Conservation (phyloP, 2,113 vertebrate genomes). For the Passer domesticus region DNA sequence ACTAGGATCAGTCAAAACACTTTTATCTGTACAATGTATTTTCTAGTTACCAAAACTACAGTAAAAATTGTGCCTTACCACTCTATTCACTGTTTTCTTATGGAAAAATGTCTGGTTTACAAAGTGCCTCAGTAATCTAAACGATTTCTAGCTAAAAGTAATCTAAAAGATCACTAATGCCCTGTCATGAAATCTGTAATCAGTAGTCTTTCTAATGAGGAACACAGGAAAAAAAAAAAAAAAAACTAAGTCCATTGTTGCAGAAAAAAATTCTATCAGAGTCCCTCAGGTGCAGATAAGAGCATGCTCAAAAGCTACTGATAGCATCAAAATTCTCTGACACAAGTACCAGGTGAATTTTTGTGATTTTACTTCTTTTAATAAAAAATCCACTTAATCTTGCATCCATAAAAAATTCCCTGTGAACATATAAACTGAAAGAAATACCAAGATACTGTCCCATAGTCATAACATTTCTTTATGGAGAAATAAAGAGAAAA, state of each 20-base stretch:
- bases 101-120: not conserved
- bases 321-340: not conserved
- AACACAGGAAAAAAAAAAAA: not conserved
- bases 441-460: not conserved
- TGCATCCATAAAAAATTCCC: not conserved
- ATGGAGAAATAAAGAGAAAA: not conserved
- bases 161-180: not conserved
- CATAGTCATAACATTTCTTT: not conserved
- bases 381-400: not conserved
- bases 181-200: not conserved
- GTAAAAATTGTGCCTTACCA: not conserved
- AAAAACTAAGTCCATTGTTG: not conserved
- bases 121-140: not conserved
- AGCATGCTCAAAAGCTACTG: not conserved
- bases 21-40: not conserved
- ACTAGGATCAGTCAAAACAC: not conserved
- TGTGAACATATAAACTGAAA: not conserved
- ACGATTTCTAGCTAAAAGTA: not conserved
- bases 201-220: not conserved
- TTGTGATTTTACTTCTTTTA: not conserved
- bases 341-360: not conserved
- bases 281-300: not conserved
- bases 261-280: not conserved
- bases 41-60: not conserved
- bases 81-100: not conserved